Evolutionary conservation across 1,140 invertebrate genomes (phyloP), one percentile per base, ranked within the genome.

Genomic region (Eumeta japonica): DNA sequence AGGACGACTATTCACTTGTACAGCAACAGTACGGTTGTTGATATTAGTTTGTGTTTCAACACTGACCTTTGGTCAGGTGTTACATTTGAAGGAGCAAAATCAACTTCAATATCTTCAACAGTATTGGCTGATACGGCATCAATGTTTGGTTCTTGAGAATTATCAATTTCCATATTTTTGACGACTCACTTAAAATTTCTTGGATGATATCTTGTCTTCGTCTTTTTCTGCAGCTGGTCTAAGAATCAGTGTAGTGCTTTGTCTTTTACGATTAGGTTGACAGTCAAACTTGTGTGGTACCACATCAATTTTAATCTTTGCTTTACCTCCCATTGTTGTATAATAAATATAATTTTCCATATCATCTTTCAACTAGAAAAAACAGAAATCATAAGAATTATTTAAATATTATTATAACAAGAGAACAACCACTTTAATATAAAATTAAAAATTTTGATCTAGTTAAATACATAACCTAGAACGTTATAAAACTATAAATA

Each of bases 381-480:
- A 24, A 24, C 5, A 24, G 20, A 24, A 24, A 24, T n/a, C 20
- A 24, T 24, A 24, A 24, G 20, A 24, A 24, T 24, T 24, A 24
- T 24, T 24, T 24, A 24, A 24, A 24, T 24, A n/a, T 24, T 24
- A n/a, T 24, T 24, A 24, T 24, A 24, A 24, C 20, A 24, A 24
- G 5, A 24, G 20, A 24, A 24, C 5, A 24, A 24, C 20, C 20
- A 24, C n/a, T 24, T 7, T 24, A 24, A 24, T n/a, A 24, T 24
- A 24, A 24, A 24, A 24, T 24, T 24, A 7, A 24, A n/a, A n/a
- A 24, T 24, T 24, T 24, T 24, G n/a, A 5, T 24, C 20, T 7
- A 24, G 20, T 24, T n/a, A 24, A 24, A 24, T 24, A 24, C 20
- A 24, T 24, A 24, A 24, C 20, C 20, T 24, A 24, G n/a, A 24